These are phyloP conservation scores for Drosophila azteca DNA, from an alignment of 1,140 invertebrate genomes.

Conservation along the genomic window DNA sequence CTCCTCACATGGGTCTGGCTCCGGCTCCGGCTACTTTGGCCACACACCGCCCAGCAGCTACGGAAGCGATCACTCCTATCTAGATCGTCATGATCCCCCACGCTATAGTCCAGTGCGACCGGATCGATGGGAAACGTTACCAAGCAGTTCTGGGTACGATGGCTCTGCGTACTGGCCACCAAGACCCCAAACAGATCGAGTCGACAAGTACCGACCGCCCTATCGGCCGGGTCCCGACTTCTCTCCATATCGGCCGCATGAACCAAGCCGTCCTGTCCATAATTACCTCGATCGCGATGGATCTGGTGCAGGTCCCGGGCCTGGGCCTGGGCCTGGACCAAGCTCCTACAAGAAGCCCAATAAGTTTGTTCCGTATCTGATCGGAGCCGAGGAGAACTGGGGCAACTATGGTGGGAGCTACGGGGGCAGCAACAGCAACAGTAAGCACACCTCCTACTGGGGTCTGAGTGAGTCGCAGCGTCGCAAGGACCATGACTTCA, in stretches of 20 bases:
- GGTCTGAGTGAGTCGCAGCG: conserved; percentile 67
- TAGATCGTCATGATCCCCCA: conserved; percentile 71
- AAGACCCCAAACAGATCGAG: conserved; percentile 63
- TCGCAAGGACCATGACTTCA: conserved; percentile 78
- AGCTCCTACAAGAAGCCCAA: conserved; percentile 65
- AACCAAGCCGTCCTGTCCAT: conserved; percentile 48
- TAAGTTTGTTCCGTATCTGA: conserved; percentile 79
- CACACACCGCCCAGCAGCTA: conserved; percentile 74
- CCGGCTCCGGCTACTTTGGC: conserved; percentile 68
- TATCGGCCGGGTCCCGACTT: conserved; percentile 72
- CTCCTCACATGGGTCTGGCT: conserved; percentile 68
- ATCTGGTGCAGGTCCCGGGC: conserved; percentile 43
- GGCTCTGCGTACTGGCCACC: conserved; percentile 60
- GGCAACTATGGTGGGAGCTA: conserved; percentile 83
- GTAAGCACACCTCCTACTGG: conserved; percentile 77
- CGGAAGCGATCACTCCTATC: conserved; percentile 63
- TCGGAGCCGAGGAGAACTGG: conserved; percentile 70
- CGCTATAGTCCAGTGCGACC: conserved; percentile 40
- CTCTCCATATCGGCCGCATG: conserved; percentile 65
- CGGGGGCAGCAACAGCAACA: conserved; percentile 75
- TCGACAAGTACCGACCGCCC: conserved; percentile 70
- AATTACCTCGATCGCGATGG: conserved; percentile 78
- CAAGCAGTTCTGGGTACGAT: conserved; percentile 77
- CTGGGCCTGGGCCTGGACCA: conserved; percentile 39
- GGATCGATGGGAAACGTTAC: conserved; percentile 76